phyloP scores from a whole-genome alignment of 1,140 invertebrate species.

The Anastrepha obliqua region DNA sequence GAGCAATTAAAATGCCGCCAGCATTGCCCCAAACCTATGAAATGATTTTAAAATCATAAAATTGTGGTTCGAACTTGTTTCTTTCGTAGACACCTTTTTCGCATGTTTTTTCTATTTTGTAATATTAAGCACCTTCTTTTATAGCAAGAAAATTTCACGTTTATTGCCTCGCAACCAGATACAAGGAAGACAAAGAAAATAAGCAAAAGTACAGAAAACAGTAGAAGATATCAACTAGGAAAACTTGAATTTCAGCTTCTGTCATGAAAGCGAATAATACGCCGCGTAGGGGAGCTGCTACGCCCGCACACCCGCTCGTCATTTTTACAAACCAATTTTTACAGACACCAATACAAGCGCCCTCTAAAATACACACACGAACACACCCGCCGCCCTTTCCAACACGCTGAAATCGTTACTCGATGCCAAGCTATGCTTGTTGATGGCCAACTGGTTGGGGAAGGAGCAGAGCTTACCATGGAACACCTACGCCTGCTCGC shows the following conservation, averaged over 20 bases:
- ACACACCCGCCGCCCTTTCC: background rate
- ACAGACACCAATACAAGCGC: too few relatives aligned
- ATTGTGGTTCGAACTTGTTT: too few relatives aligned
- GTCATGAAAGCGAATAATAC: background rate
- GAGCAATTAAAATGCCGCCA: too few relatives aligned
- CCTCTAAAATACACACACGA: background rate
- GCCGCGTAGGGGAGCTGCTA: background rate
- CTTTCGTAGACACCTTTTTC: too few relatives aligned
- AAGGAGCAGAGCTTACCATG: background rate
- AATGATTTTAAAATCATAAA: too few relatives aligned
- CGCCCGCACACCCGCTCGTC: background rate
- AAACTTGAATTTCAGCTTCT: background rate
- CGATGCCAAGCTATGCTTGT: background rate
- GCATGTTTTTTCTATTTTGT: too few relatives aligned
- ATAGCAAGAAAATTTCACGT: background rate
- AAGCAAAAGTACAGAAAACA: background rate
- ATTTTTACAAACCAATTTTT: background rate
- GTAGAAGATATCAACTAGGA: background rate
- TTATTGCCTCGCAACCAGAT: background rate
- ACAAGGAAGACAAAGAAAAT: background rate
- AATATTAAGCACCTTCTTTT: background rate
- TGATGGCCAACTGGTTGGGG: background rate
- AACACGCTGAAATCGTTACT: background rate
- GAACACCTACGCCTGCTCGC: background rate
- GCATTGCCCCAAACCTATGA: too few relatives aligned